phyloP scores from a whole-genome alignment of 2,797 vertebrate species.

The Malacoraja senta region DNA sequence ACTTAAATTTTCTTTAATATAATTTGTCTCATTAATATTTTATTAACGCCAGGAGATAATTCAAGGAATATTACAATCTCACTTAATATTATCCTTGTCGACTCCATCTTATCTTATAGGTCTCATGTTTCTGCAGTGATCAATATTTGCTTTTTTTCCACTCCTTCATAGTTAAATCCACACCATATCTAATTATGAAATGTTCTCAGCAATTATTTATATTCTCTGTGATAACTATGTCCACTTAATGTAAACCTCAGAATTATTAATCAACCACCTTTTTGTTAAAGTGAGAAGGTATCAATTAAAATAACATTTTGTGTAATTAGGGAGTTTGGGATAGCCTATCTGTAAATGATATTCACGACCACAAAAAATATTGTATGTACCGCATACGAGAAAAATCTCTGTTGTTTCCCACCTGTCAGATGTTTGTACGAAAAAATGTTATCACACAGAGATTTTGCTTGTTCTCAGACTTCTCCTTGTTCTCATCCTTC shows the following conservation, averaged over 20 bases:
- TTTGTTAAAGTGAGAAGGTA: not conserved
- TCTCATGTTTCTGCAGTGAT: not conserved
- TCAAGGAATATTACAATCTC: not conserved
- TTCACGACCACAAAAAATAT: not conserved
- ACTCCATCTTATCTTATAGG: not conserved
- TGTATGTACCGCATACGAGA: not conserved
- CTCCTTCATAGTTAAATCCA: not conserved
- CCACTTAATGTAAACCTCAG: not conserved
- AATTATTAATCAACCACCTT: not conserved
- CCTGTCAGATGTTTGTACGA: not conserved
- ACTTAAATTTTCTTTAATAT: not conserved
- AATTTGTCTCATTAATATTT: not conserved
- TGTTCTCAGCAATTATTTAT: not conserved
- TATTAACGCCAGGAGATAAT: not conserved
- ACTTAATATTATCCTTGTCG: not conserved
- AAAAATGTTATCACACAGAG: not conserved
- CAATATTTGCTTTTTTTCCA: not conserved
- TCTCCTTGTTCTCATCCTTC: not conserved
- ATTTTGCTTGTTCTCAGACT: not conserved
- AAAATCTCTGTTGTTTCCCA: not conserved
- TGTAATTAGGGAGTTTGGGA: not conserved
- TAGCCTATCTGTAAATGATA: not conserved
- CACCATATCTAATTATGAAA: not conserved
- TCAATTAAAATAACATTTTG: not conserved
- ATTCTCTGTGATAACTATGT: not conserved